Percentiles rank a stretch among this genome's conserved stretches.
Evolutionary conservation across 2,113 vertebrate genomes (phyloP).

Genomic region (Etheostoma cragini): DNA sequence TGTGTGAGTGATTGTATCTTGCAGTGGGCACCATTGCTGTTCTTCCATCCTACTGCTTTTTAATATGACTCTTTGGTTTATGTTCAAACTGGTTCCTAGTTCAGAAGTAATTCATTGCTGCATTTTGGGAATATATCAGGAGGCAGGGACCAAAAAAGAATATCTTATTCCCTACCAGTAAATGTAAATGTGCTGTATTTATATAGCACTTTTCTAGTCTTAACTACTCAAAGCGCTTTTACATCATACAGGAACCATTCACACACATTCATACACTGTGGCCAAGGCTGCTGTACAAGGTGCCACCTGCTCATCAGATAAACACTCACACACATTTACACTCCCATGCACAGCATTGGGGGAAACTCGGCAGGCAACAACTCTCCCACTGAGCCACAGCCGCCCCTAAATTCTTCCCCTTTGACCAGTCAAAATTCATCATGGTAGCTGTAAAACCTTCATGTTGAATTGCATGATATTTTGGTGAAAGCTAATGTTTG

Average conservation of each 20-base stretch:
- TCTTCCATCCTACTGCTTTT: constrained; percentile 14
- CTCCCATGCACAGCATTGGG: no score
- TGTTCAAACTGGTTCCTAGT: constrained; percentile 21
- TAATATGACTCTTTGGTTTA: background rate
- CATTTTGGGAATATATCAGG: background rate
- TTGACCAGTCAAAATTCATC: background rate
- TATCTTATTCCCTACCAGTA: background rate
- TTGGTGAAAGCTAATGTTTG: constrained; percentile 18
- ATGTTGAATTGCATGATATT: constrained; percentile 28
- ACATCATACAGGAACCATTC: no score
- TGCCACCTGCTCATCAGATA: no score
- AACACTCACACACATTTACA: no score
- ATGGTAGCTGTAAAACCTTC: background rate
- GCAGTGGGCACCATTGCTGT: constrained; percentile 6
- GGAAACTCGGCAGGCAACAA: no score
- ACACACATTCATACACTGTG: no score
- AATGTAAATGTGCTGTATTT: no score
- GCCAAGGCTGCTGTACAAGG: no score
- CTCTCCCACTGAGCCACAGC: no score
- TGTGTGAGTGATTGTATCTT: constrained; percentile 24
- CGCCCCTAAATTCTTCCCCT: no score
- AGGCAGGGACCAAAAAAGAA: background rate
- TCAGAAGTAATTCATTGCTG: constrained; percentile 12
- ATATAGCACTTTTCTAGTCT: no score
- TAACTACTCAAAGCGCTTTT: no score